These are phyloP conservation scores for Clarias laeviceps DNA, from an alignment of 2,797 vertebrate species.

Conservation along the genomic window DNA sequence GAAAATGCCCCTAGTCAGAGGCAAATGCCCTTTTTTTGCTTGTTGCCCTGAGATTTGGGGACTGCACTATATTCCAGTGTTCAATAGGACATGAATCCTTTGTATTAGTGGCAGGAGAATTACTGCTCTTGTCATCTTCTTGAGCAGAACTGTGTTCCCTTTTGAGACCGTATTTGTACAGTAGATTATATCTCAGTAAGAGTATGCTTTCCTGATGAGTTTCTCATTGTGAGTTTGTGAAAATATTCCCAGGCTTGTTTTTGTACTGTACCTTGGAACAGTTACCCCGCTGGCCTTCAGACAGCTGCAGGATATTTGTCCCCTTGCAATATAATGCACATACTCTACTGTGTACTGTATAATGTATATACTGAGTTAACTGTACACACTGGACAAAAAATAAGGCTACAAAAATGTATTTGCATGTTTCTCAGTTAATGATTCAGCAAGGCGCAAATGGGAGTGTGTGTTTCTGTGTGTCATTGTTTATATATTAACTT, in stretches of 20 bases:
- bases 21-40: too few relatives aligned
- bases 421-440: background rate
- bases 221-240: background rate
- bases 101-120: background rate
- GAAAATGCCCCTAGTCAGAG: background rate
- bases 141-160: background rate
- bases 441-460: too few relatives aligned
- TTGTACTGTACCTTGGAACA: background rate
- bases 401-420: background rate
- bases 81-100: background rate
- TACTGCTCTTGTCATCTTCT: background rate
- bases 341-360: background rate
- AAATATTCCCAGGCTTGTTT: background rate
- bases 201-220: background rate
- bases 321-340: background rate
- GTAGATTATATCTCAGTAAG: background rate
- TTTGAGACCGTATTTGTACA: background rate
- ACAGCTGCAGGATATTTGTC: constrained; percentile 9
- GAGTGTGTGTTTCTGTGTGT: too few relatives aligned
- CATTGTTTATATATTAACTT: background rate
- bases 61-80: background rate
- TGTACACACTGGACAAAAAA: background rate
- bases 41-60: background rate
- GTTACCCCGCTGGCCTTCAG: background rate
- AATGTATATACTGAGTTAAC: background rate